These are phyloP conservation scores for Leucopternis melanops DNA, from an alignment of 2,113 vertebrate genomes.

Conservation along the genomic window DNA sequence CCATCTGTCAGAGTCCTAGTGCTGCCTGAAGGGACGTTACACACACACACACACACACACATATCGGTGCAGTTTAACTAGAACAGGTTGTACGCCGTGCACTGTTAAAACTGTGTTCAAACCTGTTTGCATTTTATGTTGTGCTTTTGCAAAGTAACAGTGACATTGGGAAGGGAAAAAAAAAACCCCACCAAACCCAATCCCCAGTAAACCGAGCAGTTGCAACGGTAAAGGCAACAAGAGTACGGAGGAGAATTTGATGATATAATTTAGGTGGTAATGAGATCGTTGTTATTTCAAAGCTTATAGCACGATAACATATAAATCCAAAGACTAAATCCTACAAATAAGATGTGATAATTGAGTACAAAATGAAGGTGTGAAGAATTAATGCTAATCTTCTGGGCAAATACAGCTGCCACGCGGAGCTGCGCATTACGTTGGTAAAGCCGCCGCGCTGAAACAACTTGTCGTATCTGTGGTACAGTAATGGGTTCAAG, in stretches of 20 bases:
- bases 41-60: background rate
- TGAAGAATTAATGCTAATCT: slow-evolving; percentile 1
- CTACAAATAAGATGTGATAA: background rate
- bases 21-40: background rate
- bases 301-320: background rate
- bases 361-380: background rate
- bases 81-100: too few relatives aligned
- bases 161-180: background rate
- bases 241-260: background rate
- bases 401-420: background rate
- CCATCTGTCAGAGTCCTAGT: background rate
- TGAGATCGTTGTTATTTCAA: background rate
- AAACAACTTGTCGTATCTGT: background rate
- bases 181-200: background rate
- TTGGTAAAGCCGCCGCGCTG: background rate
- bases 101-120: background rate
- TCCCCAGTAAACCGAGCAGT: background rate
- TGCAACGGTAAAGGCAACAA: background rate
- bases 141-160: background rate
- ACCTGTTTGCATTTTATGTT: background rate
- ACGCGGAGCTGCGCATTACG: background rate
- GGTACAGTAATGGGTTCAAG: background rate
- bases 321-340: background rate
- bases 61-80: background rate
- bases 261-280: background rate